Percentiles rank a stretch among this genome's conserved stretches.
Conservation (phyloP, 2,888 invertebrate genomes). For the Pocota personata region DNA sequence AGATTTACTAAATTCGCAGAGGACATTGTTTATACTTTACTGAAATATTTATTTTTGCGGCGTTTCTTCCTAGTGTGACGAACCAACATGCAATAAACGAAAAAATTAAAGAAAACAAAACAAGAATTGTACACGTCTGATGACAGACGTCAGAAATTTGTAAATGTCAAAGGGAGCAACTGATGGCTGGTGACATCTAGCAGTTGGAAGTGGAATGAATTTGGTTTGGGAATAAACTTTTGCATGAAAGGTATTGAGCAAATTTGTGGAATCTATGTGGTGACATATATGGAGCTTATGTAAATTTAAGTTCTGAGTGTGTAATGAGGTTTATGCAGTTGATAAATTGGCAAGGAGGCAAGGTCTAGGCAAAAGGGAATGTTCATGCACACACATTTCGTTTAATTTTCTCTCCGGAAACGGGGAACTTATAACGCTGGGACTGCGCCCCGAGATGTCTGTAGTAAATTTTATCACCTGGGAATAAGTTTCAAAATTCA, state of each 20-base stretch:
- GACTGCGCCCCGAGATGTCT: too few relatives aligned
- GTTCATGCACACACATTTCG: too few relatives aligned
- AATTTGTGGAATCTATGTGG: not conserved
- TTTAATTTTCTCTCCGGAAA: too few relatives aligned
- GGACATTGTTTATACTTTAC: constrained; percentile 79
- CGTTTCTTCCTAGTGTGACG: not conserved
- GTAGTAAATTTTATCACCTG: too few relatives aligned
- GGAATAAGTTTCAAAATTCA: too few relatives aligned
- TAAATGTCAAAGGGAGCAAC: constrained; percentile 28
- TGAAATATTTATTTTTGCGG: not conserved
- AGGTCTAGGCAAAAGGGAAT: too few relatives aligned
- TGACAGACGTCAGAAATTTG: constrained; percentile 24
- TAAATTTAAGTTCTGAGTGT: too few relatives aligned
- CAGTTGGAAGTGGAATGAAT: not conserved
- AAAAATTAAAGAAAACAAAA: constrained; percentile 58
- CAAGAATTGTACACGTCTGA: constrained; percentile 66
- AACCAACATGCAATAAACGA: constrained; percentile 45
- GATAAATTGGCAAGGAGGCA: too few relatives aligned
- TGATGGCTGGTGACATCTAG: not conserved
- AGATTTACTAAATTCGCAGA: constrained; percentile 83
- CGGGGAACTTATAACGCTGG: too few relatives aligned
- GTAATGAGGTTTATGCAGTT: too few relatives aligned
- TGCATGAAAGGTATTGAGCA: not conserved
- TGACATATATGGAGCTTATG: not conserved
- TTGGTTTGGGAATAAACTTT: not conserved